Evolutionary conservation across 2,113 vertebrate genomes (phyloP).

Genomic region (Upupa epops): DNA sequence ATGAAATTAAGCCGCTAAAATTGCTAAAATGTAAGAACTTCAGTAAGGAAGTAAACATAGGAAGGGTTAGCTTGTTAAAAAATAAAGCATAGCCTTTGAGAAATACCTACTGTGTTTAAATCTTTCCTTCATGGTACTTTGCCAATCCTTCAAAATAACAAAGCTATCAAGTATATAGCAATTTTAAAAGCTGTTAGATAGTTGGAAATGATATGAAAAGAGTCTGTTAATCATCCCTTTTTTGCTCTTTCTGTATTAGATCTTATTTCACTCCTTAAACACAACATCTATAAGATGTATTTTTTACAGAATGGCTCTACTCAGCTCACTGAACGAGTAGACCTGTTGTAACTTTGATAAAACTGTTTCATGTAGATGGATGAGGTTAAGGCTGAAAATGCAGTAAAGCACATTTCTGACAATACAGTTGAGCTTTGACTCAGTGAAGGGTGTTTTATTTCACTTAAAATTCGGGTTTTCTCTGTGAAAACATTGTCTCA

Average conservation of each 20-base stretch:
- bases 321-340: conserved; percentile 47
- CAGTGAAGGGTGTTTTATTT: background rate
- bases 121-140: background rate
- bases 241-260: conserved; percentile 13
- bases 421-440: conserved; percentile 13
- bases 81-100: conserved; percentile 41
- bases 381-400: conserved; percentile 2
- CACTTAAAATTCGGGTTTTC: conserved; percentile 1
- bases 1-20: background rate
- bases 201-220: conserved; percentile 53
- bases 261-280: conserved; percentile 59
- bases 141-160: conserved; percentile 46
- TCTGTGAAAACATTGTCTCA: background rate
- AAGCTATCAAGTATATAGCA: background rate
- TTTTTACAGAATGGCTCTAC: conserved; percentile 31
- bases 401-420: conserved; percentile 27
- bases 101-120: conserved; percentile 16
- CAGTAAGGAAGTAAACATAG: background rate
- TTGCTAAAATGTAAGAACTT: background rate
- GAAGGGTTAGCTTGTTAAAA: conserved; percentile 40
- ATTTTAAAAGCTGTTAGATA: conserved; percentile 36
- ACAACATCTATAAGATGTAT: conserved; percentile 35
- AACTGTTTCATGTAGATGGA: conserved; percentile 22
- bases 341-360: conserved; percentile 35
- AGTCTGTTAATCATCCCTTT: background rate